Evolutionary conservation across 2,113 vertebrate genomes (phyloP), one percentile per base, ranked within the genome.

Genomic region (Sprattus sprattus): DNA sequence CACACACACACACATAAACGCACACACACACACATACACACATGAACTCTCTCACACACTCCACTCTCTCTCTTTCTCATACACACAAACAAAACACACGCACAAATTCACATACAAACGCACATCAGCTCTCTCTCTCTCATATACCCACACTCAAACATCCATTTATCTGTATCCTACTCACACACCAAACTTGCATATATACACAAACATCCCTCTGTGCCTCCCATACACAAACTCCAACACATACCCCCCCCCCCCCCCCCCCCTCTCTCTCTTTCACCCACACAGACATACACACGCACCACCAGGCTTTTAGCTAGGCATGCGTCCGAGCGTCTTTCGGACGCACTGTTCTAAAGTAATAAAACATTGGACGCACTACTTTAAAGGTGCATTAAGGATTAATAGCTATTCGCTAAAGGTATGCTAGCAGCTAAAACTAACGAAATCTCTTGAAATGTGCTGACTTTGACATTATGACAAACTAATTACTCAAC

Each of bases 1-100:
- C 82, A 86, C 57, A 81, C 81, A 50, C 64, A 32, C 0, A 3
- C 45, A 71, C 45, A 25, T 84, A 46, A 13, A 45, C 52, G 82
- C 54, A n/a, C 67, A 75, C 13, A 85, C 50, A 82, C 84, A 88
- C 81, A 71, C 50, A 39, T 20, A 64, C 22, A 81, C 28, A 71
- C 83, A 47, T 22, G 13, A 60, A 60, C 20, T 22, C 52, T 15
- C 50, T 0, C 57, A 83, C 82, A 45, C 80, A 81, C n/a, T 39
- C 39, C 22, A 11, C 50, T 52, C 15, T 52, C 50, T 52, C 13
- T 52, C 50, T 15, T 39, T 9, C 22, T 2, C 67, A 75, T 39
- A 60, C 75, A 50, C 52, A 25, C 86, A 84, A 32, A 16, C 45
- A 57, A 18, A 81, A 46, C 32, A 52, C 8, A 4, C n/a, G 13